phyloP scores from a whole-genome alignment of 2,888 invertebrate genomes.

The Dinocampus coccinellae region DNA sequence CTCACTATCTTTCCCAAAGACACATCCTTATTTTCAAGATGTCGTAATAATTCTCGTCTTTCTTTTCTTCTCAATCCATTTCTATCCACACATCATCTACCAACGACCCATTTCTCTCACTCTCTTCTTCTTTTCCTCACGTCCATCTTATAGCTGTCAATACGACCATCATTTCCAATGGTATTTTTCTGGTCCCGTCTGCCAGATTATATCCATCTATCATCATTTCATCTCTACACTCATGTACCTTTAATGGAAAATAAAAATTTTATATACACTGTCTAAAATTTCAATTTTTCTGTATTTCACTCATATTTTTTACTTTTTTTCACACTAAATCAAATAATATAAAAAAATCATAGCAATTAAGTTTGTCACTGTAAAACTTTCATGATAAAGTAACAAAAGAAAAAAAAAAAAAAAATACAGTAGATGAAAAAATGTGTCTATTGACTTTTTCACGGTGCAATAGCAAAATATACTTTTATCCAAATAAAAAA shows the following conservation, averaged over 20 bases:
- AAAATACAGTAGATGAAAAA: constrained; percentile 3
- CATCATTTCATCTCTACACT: background rate
- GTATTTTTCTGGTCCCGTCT: background rate
- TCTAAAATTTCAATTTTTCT: background rate
- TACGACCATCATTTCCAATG: background rate
- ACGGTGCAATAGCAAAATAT: background rate
- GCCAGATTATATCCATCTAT: background rate
- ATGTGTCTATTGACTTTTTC: constrained; percentile 5
- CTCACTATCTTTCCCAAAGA: too few relatives aligned
- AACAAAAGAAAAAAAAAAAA: background rate
- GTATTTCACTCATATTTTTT: background rate
- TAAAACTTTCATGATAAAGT: too few relatives aligned
- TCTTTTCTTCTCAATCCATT: constrained; percentile 12
- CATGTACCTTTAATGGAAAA: background rate
- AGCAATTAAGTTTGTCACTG: constrained; percentile 18
- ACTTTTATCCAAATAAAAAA: constrained; percentile 4
- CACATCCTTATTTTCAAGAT: constrained; percentile 18
- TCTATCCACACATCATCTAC: background rate
- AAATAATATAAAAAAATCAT: constrained; percentile 6
- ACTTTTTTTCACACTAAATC: background rate
- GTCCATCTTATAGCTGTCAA: background rate
- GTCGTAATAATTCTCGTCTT: constrained; percentile 26
- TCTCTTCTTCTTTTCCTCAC: too few relatives aligned
- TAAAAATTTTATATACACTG: too few relatives aligned
- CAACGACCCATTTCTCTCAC: too few relatives aligned